Base-by-base conservation (phyloP, 2,888 invertebrate species). In the Timema cristinae region DNA sequence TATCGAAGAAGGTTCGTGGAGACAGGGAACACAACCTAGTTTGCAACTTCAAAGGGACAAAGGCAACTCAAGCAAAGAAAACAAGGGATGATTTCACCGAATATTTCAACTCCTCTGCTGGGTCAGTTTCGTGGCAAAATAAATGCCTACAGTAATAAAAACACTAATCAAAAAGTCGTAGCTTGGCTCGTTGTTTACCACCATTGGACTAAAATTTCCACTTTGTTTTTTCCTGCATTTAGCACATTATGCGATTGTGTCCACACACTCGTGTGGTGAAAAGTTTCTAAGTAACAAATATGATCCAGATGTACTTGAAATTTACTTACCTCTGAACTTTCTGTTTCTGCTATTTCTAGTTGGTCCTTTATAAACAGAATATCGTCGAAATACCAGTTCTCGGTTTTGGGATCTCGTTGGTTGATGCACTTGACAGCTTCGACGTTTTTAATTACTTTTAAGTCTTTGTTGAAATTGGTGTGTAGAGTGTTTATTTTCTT, bases 351-450 rank as follows among this genome's bases (percentile, higher is more conserved):
- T 48, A 50, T 67, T 50, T 67, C 68, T 50, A 67, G 50, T 16
- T 67, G 68, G 48, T 69, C 69, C 56, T 56, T 59, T 9, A 69
- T 69, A 15, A 69, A 67, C 47, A 52, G n/a, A 54, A 69, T 16
- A 16, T 69, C 54, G 47, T 56, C 56, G 69, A 16, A 56, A 9
- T 69, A 69, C 69, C 69, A 69, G 56, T 15, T n/a, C 15, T 50
- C 32, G 49, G 54, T 69, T 69, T 32, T 52, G 69, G 69, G 56
- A 69, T 69, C 56, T 69, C 69, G 13, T 69, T 56, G 32, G 69
- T 54, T 16, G 54, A 63, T 50, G 48, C 52, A 50, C 69, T 47
- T 69, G 68, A 49, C 49, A 49, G 15, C 50, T 66, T 66, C 13
- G n/a, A 13, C 50, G 15, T n/a, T 50, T 67, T 67, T 67, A 49